Percentiles rank a stretch among this genome's conserved stretches.
Conservation (phyloP, 2,888 invertebrate species). For the Thymelicus lineola region DNA sequence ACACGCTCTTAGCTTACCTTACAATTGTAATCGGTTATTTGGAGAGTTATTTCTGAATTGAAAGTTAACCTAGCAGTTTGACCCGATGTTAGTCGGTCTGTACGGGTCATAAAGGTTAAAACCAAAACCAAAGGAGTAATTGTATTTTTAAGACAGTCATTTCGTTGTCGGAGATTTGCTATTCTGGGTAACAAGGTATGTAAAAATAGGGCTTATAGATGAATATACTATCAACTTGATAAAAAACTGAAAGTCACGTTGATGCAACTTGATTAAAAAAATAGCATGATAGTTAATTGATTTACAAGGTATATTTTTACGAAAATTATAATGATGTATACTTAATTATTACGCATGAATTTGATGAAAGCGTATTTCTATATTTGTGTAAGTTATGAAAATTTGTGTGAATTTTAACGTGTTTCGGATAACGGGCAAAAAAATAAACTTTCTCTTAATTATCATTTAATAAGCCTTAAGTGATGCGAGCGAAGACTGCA, state of each 20-base stretch:
- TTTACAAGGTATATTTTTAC: too few species aligned
- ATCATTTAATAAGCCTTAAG: slow-evolving; percentile 17
- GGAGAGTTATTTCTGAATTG: background rate
- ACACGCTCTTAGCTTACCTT: background rate
- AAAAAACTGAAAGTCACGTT: too few species aligned
- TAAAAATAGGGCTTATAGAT: too few species aligned
- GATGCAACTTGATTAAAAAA: background rate
- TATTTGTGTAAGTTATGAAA: background rate
- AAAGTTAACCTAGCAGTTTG: background rate
- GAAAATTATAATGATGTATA: too few species aligned
- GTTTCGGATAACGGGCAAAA: background rate
- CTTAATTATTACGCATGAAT: too few species aligned
- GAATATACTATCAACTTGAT: too few species aligned
- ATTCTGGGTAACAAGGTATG: too few species aligned
- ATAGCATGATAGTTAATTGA: too few species aligned
- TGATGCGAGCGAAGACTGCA: slow-evolving; percentile 5
- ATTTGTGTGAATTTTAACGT: background rate
- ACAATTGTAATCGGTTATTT: background rate
- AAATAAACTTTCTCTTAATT: slow-evolving; percentile 24
- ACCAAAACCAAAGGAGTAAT: too few species aligned
- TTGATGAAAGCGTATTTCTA: background rate
- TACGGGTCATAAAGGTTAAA: too few species aligned
- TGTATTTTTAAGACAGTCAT: too few species aligned
- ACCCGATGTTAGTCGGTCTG: background rate
- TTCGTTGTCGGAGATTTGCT: too few species aligned